A percentile compares a stretch with the other conserved stretches of the same genome.
These are phyloP conservation scores for Paralvinella palmiformis DNA, from an alignment of 1,140 invertebrate genomes.

Conservation along the genomic window DNA sequence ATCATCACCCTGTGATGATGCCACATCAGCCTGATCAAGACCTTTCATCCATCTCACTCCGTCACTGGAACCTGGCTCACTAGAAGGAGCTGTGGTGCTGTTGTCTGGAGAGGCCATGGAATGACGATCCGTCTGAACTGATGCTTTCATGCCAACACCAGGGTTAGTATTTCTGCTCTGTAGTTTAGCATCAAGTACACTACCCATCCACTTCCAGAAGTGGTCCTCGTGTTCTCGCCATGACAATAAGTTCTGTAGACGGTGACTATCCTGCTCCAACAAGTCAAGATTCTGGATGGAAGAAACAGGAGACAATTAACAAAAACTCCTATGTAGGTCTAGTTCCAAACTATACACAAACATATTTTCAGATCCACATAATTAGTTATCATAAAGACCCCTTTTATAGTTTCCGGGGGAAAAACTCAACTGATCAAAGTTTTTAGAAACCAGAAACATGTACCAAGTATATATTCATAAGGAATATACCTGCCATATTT, in stretches of 20 bases:
- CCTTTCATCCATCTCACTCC: slow-evolving; percentile 7
- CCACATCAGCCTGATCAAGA: not conserved
- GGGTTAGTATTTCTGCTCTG: not conserved
- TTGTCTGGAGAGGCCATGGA: not conserved
- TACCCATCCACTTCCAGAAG: slow-evolving; percentile 44
- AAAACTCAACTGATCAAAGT: not conserved
- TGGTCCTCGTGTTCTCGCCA: slow-evolving; percentile 36
- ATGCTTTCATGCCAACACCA: not conserved
- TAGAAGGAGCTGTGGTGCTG: not conserved
- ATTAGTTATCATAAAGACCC: not conserved
- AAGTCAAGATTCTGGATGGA: slow-evolving; percentile 27
- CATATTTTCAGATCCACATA: not conserved
- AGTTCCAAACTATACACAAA: not conserved
- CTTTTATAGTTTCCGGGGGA: not conserved
- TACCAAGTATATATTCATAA: not conserved
- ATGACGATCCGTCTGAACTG: not conserved
- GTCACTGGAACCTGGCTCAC: slow-evolving; percentile 26
- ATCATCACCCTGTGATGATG: slow-evolving; percentile 7
- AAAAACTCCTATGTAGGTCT: too few species aligned
- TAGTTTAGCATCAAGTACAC: slow-evolving; percentile 1
- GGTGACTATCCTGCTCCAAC: slow-evolving; percentile 33
- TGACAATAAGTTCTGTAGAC: slow-evolving; percentile 26
- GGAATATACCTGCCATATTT: too few species aligned
- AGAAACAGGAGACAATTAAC: too few species aligned
- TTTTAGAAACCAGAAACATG: not conserved